These are phyloP conservation scores for Bombylius major DNA, from an alignment of 2,888 invertebrate genomes.

Conservation along the genomic window DNA sequence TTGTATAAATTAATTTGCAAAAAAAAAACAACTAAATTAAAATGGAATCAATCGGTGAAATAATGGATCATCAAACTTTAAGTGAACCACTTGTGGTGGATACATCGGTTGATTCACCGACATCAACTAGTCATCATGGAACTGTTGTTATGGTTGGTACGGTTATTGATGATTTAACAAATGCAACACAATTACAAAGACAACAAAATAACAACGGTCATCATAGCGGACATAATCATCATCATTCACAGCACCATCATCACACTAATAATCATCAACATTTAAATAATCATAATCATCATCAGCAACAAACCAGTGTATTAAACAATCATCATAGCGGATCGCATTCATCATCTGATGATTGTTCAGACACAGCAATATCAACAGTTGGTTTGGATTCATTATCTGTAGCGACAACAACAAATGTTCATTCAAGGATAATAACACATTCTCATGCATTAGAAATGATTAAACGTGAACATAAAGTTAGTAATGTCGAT, in stretches of 20 bases:
- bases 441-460: slow-evolving; percentile 14
- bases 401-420: slow-evolving; percentile 7
- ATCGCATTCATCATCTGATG: slow-evolving; percentile 8
- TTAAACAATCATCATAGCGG: slow-evolving; percentile 7
- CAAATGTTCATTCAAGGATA: slow-evolving; percentile 11
- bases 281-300: slow-evolving; percentile 12
- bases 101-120: slow-evolving; percentile 39
- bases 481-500: slow-evolving; percentile 11
- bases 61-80: slow-evolving; percentile 45
- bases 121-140: slow-evolving; percentile 28
- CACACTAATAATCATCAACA: slow-evolving; percentile 9
- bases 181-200: slow-evolving; percentile 18
- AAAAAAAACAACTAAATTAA: background rate
- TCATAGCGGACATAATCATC: slow-evolving; percentile 16
- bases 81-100: slow-evolving; percentile 37
- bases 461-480: slow-evolving; percentile 18
- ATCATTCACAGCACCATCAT: slow-evolving; percentile 13
- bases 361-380: slow-evolving; percentile 6
- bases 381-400: slow-evolving; percentile 10
- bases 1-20: background rate
- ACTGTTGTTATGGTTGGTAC: slow-evolving; percentile 31
- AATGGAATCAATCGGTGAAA: slow-evolving; percentile 48
- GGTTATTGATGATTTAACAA: slow-evolving; percentile 25
- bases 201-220: slow-evolving; percentile 12
- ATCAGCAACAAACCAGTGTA: slow-evolving; percentile 3